Base-by-base conservation (phyloP, 2,888 invertebrate species). In the Xylophagus ater region DNA sequence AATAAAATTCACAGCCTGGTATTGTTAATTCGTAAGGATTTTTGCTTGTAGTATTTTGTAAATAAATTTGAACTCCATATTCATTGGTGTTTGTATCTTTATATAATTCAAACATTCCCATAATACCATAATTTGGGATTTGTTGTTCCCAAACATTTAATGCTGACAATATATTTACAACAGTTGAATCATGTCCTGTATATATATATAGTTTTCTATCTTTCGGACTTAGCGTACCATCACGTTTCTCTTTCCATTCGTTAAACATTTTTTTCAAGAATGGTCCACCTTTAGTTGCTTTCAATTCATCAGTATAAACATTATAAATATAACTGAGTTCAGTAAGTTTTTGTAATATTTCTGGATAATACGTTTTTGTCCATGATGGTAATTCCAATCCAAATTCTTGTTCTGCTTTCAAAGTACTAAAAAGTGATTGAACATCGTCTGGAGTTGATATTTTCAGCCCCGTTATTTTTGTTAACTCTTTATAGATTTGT, bases 141-240 rank as follows among this genome's bases (percentile, higher is more conserved):
- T 77, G 75, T 6, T 66, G 60, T 42, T 79, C 71, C 74, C 77
- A 84, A 4, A 81, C 65, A 29, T 73, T 70, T 24, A 85, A 56
- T 1, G 76, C 71, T 15, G 72, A 62, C 36, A 84, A 57, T 30
- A 84, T 56, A 49, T 78, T 76, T 1, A 74, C 72, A 5, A 85
- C 63, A 0, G 83, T 81, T 0, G 79, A 73, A 56, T 86, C 85
- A 53, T 86, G 85, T 1, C 78, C 81, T 0, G 76, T 70, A 52
- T 78, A 82, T 40, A 79, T 66, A 47, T 68, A 75, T 40, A 79
- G 66, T 57, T 76, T 79, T 9, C 71, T 62, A 3, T 58, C 53
- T 10, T 56, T 52, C 2, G 71, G 72, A 28, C 58, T 56, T 3
- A 72, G 44, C 3, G 53, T 66, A 8, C 58, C 64, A 6, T 64